These are phyloP conservation scores for Trachelus iudaicus DNA, from an alignment of 2,888 invertebrate genomes.

Conservation along the genomic window DNA sequence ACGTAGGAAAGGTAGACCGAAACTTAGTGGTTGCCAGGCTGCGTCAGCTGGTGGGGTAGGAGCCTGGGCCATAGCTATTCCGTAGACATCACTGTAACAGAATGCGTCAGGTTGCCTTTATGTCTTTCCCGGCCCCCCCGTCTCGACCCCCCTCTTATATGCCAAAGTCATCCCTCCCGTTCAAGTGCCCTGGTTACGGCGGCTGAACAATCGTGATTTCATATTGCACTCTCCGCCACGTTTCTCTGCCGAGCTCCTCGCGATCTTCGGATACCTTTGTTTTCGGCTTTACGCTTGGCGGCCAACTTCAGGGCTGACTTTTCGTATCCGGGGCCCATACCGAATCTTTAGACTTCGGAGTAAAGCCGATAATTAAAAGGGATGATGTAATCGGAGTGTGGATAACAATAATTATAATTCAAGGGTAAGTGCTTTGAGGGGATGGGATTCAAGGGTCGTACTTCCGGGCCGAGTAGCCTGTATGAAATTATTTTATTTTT, in stretches of 20 bases:
- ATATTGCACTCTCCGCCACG: neutral
- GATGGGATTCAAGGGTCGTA: neutral
- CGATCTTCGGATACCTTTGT: neutral
- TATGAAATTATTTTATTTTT: neutral
- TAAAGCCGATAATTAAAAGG: neutral
- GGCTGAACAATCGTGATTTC: neutral
- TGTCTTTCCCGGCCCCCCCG: slow-evolving; percentile 33
- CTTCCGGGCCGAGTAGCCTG: neutral
- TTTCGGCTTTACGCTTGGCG: neutral
- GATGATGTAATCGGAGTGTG: neutral
- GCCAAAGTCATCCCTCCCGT: neutral
- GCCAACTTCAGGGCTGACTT: neutral
- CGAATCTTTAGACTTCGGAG: no score
- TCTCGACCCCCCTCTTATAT: neutral
- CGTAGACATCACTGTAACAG: slow-evolving; percentile 53
- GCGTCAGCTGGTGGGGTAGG: slow-evolving; percentile 42
- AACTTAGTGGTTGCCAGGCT: slow-evolving; percentile 42
- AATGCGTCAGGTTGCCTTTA: slow-evolving; percentile 59
- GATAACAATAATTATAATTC: neutral
- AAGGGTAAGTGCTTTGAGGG: neutral
- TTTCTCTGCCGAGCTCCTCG: neutral
- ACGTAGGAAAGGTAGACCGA: slow-evolving; percentile 17
- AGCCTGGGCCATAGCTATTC: slow-evolving; percentile 43
- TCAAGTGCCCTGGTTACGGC: neutral
- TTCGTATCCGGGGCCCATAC: neutral